These are phyloP conservation scores for Macrotrachela quadricornifera DNA, from an alignment of 1,140 invertebrate genomes.

Conservation along the genomic window DNA sequence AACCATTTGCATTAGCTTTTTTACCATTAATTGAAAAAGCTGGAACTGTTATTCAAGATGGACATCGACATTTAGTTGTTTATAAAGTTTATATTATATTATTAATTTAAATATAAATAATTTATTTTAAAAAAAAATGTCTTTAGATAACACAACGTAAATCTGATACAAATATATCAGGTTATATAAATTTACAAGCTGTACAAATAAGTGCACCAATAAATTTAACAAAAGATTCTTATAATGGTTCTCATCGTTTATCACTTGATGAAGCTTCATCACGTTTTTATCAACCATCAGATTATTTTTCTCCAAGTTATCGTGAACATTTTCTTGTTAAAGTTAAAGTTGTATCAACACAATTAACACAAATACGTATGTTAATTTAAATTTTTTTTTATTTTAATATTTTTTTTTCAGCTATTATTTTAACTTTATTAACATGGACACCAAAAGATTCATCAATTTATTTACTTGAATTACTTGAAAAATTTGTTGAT, in stretches of 20 bases:
- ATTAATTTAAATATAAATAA: no score
- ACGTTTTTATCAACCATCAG: background rate
- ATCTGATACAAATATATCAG: background rate
- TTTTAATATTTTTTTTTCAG: background rate
- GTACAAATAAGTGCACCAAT: background rate
- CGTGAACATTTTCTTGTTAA: constrained; percentile 3
- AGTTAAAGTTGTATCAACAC: constrained; percentile 9
- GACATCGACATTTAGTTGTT: no score
- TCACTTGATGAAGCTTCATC: background rate
- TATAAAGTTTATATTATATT: no score
- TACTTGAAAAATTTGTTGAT: no score
- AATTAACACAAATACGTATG: constrained; percentile 6
- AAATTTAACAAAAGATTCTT: background rate
- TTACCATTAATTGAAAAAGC: no score
- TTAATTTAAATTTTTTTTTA: background rate
- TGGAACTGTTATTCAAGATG: no score
- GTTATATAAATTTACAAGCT: no score
- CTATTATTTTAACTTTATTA: constrained; percentile 1
- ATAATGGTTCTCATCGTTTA: background rate
- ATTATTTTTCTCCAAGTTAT: background rate
- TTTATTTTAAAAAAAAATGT: background rate
- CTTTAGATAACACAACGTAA: background rate
- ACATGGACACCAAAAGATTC: background rate
- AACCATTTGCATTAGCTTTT: no score
- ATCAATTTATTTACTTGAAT: background rate